phyloP scores from a whole-genome alignment of 2,113 vertebrate species.

The Paratilapia polleni region DNA sequence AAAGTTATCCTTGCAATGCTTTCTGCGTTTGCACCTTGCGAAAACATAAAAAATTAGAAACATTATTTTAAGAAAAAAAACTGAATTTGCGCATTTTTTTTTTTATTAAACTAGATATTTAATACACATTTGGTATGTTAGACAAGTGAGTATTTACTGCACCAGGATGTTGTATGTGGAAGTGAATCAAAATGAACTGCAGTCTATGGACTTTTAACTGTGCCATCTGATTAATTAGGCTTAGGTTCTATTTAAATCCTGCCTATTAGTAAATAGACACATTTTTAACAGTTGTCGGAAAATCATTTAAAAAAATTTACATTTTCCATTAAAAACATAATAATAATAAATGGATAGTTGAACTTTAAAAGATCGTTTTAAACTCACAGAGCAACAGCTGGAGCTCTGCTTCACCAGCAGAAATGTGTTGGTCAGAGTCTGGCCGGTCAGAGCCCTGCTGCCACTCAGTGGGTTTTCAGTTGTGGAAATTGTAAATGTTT shows the following conservation, averaged over 20 bases:
- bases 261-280: background rate
- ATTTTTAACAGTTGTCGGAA: background rate
- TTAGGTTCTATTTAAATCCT: conserved; percentile 6
- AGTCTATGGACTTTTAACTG: background rate
- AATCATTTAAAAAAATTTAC: background rate
- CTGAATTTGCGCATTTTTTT: background rate
- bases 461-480: background rate
- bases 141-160: background rate
- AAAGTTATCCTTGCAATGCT: background rate
- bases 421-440: background rate
- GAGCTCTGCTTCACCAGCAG: background rate
- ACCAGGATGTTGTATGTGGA: background rate
- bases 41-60: background rate
- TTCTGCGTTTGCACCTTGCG: background rate
- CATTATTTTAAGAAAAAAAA: too few relatives aligned
- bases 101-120: background rate
- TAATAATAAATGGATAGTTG: background rate
- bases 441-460: background rate
- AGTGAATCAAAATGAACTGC: background rate
- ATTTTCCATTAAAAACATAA: background rate
- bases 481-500: background rate
- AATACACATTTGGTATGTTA: background rate
- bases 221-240: background rate
- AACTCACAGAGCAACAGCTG: background rate
- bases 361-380: background rate